Base-by-base conservation (phyloP, 1,140 invertebrate genomes). In the Trinorchestia longiramus region DNA sequence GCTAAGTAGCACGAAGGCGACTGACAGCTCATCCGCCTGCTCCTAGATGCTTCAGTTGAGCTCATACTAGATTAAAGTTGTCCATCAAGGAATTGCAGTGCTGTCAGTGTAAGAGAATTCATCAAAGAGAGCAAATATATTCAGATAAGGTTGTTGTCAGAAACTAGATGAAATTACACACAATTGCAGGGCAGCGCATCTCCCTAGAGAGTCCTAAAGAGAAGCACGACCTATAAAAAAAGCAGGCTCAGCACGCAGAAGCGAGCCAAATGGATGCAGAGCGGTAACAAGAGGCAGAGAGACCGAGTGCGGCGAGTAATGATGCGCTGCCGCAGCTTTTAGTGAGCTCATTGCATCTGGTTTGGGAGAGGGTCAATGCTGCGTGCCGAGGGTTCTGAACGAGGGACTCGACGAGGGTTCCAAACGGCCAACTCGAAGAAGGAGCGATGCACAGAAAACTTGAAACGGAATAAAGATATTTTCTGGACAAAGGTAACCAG, bases 281-380 rank as follows among this genome's bases (percentile, higher is more conserved):
- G 92, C 92, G 92, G 92, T 94, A 94, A 94, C 92, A 94, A 94
- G 92, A 94, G 92, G 92, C 92, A 94, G 92, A 94, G 92, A 44
- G 92, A 94, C 43, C 92, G 92, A 94, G 92, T 94, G 92, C 44
- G 92, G 92, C 43, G 92, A 94, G 92, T 94, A 94, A 94, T 94
- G 92, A 94, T 94, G 92, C 92, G 92, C 92, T 94, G 92, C 92
- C 92, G 92, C 92, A 94, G 92, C 92, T 94, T 94, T 94, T 94
- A 94, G 92, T 94, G 92, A 94, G 92, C 92, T 94, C 92, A 94
- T 94, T 94, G 92, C 92, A 94, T 94, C 92, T 94, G 92, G 92
- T 94, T 94, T 94, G 92, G 92, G 43, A 94, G 92, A 94, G 92
- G 92, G 92, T 94, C 92, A 94, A 94, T 94, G 92, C 92, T 44